Evolutionary conservation across 2,797 vertebrate genomes (phyloP).

Genomic region (Arnoldichthys spilopterus): DNA sequence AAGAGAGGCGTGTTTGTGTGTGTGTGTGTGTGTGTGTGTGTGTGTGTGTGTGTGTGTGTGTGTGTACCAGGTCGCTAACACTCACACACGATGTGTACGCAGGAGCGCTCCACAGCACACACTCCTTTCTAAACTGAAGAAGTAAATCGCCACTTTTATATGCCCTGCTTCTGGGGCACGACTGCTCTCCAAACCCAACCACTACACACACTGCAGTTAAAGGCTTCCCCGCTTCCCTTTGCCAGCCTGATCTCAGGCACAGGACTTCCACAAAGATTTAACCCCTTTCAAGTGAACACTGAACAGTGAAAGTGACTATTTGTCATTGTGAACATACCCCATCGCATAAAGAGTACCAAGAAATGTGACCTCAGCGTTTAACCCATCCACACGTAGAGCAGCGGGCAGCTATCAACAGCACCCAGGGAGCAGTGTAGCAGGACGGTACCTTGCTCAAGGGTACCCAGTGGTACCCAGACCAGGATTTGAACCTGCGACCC

Average conservation of each 20-base stretch:
- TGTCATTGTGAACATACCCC: too few relatives aligned
- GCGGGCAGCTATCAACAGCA: too few relatives aligned
- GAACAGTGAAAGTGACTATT: too few relatives aligned
- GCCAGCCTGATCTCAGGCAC: neutral
- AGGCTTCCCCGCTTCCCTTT: neutral
- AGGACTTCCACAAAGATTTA: neutral
- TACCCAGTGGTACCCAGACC: too few relatives aligned
- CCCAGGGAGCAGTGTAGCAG: too few relatives aligned
- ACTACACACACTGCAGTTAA: neutral
- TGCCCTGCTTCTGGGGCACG: neutral
- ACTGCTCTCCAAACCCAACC: neutral
- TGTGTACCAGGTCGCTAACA: neutral
- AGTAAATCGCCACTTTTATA: conserved; percentile 7
- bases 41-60: neutral
- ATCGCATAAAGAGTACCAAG: too few relatives aligned
- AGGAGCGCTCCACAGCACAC: conserved; percentile 45
- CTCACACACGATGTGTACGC: conserved; percentile 34
- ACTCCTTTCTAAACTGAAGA: conserved; percentile 39
- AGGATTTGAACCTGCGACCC: too few relatives aligned
- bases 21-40: conserved; percentile 6
- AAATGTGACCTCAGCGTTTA: too few relatives aligned
- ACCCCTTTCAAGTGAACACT: too few relatives aligned
- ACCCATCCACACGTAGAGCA: too few relatives aligned
- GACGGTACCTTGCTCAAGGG: too few relatives aligned
- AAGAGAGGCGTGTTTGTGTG: conserved; percentile 62